Evolutionary conservation across 92 coral and sea anemone species (phyloP).

Genomic region (Scolanthus callimorphus): DNA sequence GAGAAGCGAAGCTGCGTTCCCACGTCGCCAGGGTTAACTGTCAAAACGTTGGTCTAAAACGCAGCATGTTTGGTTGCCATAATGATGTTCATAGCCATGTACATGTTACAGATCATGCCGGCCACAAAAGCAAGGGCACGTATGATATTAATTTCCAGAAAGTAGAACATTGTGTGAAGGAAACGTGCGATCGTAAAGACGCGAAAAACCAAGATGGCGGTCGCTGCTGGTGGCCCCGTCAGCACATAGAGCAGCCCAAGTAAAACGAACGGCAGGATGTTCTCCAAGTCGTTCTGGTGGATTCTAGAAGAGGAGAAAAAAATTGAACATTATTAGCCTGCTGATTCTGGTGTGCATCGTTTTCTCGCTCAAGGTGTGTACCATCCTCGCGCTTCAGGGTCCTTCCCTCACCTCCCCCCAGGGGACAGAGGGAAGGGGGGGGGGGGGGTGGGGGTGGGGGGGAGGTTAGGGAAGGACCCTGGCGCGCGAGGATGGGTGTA

Average conservation of each 20-base stretch:
- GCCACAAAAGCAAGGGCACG: constrained; percentile 15
- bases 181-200: constrained; percentile 68
- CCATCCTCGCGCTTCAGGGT: too few relatives aligned
- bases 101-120: constrained; percentile 26
- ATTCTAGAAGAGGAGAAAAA: background rate
- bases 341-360: too few relatives aligned
- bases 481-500: too few relatives aligned
- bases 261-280: constrained; percentile 68
- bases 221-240: constrained; percentile 36
- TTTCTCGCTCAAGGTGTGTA: too few relatives aligned
- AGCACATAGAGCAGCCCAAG: constrained; percentile 63
- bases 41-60: too few relatives aligned
- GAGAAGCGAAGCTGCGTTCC: too few relatives aligned
- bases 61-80: background rate
- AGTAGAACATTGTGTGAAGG: constrained; percentile 58
- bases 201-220: constrained; percentile 69
- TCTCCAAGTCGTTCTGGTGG: constrained; percentile 87
- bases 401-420: too few relatives aligned
- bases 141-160: background rate
- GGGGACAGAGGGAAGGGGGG: too few relatives aligned
- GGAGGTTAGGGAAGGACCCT: too few relatives aligned
- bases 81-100: constrained; percentile 22
- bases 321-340: background rate
- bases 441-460: too few relatives aligned
- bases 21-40: too few relatives aligned